Evolutionary conservation across 2,797 vertebrate species (phyloP).

Genomic region (Eupleurogrammus muticus): DNA sequence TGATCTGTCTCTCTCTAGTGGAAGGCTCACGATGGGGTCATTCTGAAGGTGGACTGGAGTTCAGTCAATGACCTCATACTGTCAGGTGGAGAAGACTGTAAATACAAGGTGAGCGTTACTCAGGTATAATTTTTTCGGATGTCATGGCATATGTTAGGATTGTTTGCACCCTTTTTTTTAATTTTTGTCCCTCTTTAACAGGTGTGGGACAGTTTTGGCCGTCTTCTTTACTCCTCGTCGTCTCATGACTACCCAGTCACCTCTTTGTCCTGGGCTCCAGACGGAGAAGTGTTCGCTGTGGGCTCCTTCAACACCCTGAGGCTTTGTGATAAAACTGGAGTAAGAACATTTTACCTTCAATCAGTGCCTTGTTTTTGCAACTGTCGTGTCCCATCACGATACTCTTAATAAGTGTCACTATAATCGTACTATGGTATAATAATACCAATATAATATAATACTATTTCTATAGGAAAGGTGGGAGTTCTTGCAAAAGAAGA

Average conservation of each 20-base stretch:
- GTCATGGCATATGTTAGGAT: conserved; percentile 1
- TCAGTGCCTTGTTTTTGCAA: not conserved
- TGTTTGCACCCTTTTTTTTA: conserved; percentile 3
- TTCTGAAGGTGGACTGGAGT: conserved; percentile 98
- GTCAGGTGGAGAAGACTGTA: conserved; percentile 96
- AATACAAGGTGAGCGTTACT: conserved; percentile 89
- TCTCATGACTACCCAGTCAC: conserved; percentile 93
- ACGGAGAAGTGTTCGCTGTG: conserved; percentile 93
- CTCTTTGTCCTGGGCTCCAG: conserved; percentile 92
- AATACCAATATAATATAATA: too few species aligned
- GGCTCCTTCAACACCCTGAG: conserved; percentile 95
- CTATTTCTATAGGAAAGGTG: not conserved
- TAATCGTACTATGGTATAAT: not conserved
- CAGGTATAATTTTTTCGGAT: not conserved
- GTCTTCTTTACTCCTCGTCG: conserved; percentile 87
- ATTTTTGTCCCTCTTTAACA: conserved; percentile 60
- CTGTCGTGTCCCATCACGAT: not conserved
- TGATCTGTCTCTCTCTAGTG: conserved; percentile 85
- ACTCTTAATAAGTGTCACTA: not conserved
- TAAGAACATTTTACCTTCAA: conserved; percentile 76
- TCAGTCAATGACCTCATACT: conserved; percentile 94
- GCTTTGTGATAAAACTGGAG: conserved; percentile 97
- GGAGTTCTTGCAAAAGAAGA: not conserved
- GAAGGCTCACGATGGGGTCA: conserved; percentile 96
- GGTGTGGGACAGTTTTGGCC: conserved; percentile 97